Base-by-base conservation (phyloP, 2,797 vertebrate genomes). In the Myripristis jacobus region DNA sequence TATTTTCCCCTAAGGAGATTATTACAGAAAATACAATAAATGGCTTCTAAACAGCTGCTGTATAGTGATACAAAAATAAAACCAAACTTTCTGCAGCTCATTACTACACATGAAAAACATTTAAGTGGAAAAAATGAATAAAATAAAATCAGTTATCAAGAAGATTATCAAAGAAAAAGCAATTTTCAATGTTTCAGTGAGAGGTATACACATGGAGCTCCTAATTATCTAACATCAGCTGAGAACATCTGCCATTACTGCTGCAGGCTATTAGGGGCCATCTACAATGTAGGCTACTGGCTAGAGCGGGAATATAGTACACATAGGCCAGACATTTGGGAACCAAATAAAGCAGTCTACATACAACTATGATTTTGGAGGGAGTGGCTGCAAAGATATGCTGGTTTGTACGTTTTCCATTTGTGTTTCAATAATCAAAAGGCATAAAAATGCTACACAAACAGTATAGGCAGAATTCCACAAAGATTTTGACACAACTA, bases 221-320 rank as follows among this genome's bases (percentile, higher is more conserved):
- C 75, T 81, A 88, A 63, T 44, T 72, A 34, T 81, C 55, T 57
- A 83, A 78, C 55, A 70, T 75, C 58, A 76, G 80, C 38, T 64
- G 73, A 63, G 46, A 83, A 75, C 47, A 38, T 67, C 48, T 34
- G 34, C 58, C 48, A 50, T 82, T 73, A 85, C 58, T 61, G 71
- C 66, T 68, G 66, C 70, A 75, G 78, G 70, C 75, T 70, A 79
- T 77, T 59, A 60, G 63, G 34, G 67, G 53, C 50, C 48, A 60
- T 83, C 82, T 88, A 85, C 80, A 83, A 69, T 60, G 66, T 25
- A 72, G 78, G 82, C 77, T 86, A 89, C 81, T 87, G 76, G 86
- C 77, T 87, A 84, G 84, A 87, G 80, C 68, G 78, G 66, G 43
- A 76, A 38, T 70, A 80, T 62, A 69, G 73, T 55, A 83, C 73